Base-by-base conservation (phyloP, 1,140 invertebrate species). In the Drosophila subobscura region DNA sequence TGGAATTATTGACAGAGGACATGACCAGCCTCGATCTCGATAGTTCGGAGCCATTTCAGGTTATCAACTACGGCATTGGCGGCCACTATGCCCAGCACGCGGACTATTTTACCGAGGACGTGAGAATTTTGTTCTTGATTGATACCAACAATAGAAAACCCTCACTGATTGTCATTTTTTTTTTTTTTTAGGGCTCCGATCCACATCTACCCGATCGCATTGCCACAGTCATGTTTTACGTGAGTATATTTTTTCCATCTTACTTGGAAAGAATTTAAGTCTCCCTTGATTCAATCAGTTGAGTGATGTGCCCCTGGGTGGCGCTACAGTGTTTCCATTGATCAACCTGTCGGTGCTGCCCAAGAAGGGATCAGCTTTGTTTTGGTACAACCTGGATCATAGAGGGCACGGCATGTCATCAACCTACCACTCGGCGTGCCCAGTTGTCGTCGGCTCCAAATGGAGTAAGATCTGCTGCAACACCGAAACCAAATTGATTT, bases 381-480 rank as follows among this genome's bases (percentile, higher is more conserved):
- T 98, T 92, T 99, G 98, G 98, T 95, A 96, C 90, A 99, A 99
- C 93, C 92, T 99, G 58, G 94, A 96, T 91, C 93, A 95, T 20
- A 97, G 94, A 90, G 98, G 98, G n/a, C 95, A 98, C 73, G 98
- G 97, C 22, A 97, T 99, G 93, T 94, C 95, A 63, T 93, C 94
- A 70, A 99, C 98, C 1, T 92, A 97, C 61, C 98, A 99, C 93
- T 97, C n/a, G 5, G 41, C 33, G 2, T 56, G 53, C 6, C n/a
- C 53, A 5, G 33, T 40, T 7, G 8, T 56, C 5, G 41, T 56
- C 10, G 53, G 53, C 33, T 56, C 53, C 3, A 56, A 22, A 40
- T 56, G 53, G 53, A 22, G 53, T 56, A 56, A 41, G 10, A 37
- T 12, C 10, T 3, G 10, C 10, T 10, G 10, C 1, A 37, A 37